phyloP scores from a whole-genome alignment of 2,797 vertebrate genomes.

The Euthynnus affinis region DNA sequence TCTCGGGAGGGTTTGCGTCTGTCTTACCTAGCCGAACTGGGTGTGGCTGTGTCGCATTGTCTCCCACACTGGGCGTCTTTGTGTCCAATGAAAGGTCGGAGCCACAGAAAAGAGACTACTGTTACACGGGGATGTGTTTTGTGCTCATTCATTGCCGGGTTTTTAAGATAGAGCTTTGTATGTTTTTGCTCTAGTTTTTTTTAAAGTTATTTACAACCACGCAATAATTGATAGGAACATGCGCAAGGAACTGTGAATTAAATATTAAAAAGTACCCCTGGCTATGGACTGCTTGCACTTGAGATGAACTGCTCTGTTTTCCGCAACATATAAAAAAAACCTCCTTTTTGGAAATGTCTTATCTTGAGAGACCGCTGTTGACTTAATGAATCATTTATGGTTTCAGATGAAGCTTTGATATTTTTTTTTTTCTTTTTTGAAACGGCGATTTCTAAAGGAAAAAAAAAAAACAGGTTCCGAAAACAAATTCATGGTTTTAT shows the following conservation, averaged over 20 bases:
- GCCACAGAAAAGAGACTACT: slow-evolving; percentile 78
- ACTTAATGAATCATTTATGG: slow-evolving; percentile 29
- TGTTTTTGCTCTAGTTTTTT: slow-evolving; percentile 30
- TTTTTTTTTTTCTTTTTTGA: no score
- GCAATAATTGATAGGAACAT: slow-evolving; percentile 6
- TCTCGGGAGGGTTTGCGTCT: slow-evolving; percentile 73
- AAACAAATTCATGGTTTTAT: no score
- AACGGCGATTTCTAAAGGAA: no score
- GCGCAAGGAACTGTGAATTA: not conserved
- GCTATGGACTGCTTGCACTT: not conserved
- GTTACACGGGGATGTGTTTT: slow-evolving; percentile 80
- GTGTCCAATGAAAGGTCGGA: slow-evolving; percentile 76
- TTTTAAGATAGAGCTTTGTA: slow-evolving; percentile 43
- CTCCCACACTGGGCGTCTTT: slow-evolving; percentile 78
- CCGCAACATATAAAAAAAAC: slow-evolving; percentile 6
- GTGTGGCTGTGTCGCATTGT: slow-evolving; percentile 82
- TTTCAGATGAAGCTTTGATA: not conserved
- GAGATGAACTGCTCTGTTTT: not conserved
- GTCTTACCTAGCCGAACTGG: slow-evolving; percentile 79
- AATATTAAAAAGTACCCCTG: not conserved
- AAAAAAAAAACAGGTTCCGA: no score
- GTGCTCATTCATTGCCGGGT: slow-evolving; percentile 54
- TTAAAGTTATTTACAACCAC: slow-evolving; percentile 20
- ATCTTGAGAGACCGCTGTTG: not conserved
- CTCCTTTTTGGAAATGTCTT: not conserved